Base-by-base conservation (phyloP, 2,888 invertebrate species). In the Drosophila cognata region DNA sequence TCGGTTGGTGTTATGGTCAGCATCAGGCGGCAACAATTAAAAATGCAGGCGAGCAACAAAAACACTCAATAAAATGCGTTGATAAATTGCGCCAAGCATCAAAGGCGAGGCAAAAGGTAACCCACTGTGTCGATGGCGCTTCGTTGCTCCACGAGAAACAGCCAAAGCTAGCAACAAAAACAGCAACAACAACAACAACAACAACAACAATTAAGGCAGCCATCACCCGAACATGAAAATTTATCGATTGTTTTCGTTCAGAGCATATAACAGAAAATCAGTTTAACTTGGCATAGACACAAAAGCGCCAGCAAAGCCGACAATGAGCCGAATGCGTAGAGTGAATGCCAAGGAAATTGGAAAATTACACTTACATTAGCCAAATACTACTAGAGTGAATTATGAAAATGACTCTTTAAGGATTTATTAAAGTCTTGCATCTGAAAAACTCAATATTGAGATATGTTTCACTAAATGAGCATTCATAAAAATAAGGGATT, bases 41-140 rank as follows among this genome's bases (percentile, higher is more conserved):
- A 81, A 87, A 89, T 88, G 91, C 87, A 88, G 59, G 75, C 79
- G 70, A 62, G 33, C 68, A 66, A 80, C 81, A 80, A 85, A 88
- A 88, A 88, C 88, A 90, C 85, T 87, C 79, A 92, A 92, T 91
- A 92, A 91, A 92, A 91, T 84, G 61, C 75, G 78, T 89, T 91
- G 91, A 91, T 88, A 89, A 91, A 91, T 91, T 84, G 84, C 88
- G 80, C 73, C 81, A 69, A 90, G 90, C 88, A 90, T 89, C 85
- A 89, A 89, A 91, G 79, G 77, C 77, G 36, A 60, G 43, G 55
- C 62, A 52, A 38, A 28, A 31, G 76, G 74, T 71, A 86, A 79
- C 91, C 91, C 91, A 87, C 86, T 78, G 92, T 64, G 91, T 63
- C 63, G 84, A 84, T 92, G 91, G 91, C 91, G 91, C 91, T 92